phyloP scores from a whole-genome alignment of 2,113 vertebrate species.

The Corythaeola cristata region DNA sequence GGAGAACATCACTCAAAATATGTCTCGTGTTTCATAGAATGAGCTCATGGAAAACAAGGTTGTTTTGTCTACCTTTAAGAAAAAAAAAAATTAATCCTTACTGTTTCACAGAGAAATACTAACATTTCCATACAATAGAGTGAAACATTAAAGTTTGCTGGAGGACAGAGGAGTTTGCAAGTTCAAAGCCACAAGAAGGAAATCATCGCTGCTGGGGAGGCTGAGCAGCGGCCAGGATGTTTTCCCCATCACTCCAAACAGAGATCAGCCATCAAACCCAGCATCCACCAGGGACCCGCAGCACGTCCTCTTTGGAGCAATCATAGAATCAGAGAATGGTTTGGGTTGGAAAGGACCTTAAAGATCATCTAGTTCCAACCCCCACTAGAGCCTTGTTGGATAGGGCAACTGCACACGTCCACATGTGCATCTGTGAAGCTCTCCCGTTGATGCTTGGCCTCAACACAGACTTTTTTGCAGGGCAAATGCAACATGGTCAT shows the following conservation, averaged over 20 bases:
- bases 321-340: not conserved
- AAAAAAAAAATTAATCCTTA: not conserved
- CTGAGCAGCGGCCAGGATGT: not conserved
- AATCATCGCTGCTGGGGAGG: not conserved
- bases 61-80: slow-evolving; percentile 25
- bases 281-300: rapidly evolving
- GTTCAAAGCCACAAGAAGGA: not conserved
- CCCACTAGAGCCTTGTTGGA: not conserved
- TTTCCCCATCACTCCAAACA: not conserved
- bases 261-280: not conserved
- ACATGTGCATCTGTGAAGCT: not conserved
- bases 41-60: slow-evolving; percentile 35
- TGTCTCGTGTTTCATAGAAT: not conserved
- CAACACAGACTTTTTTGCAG: rapidly evolving
- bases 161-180: not conserved
- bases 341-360: no score
- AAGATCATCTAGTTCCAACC: no score
- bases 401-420: not conserved
- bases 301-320: not conserved
- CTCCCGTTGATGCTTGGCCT: not conserved
- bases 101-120: not conserved
- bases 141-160: not conserved
- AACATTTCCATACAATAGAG: slow-evolving; percentile 4
- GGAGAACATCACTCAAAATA: not conserved
- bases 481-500: not conserved